These are phyloP conservation scores for Eremophila alpestris DNA, from an alignment of 2,797 vertebrate species.

Conservation along the genomic window DNA sequence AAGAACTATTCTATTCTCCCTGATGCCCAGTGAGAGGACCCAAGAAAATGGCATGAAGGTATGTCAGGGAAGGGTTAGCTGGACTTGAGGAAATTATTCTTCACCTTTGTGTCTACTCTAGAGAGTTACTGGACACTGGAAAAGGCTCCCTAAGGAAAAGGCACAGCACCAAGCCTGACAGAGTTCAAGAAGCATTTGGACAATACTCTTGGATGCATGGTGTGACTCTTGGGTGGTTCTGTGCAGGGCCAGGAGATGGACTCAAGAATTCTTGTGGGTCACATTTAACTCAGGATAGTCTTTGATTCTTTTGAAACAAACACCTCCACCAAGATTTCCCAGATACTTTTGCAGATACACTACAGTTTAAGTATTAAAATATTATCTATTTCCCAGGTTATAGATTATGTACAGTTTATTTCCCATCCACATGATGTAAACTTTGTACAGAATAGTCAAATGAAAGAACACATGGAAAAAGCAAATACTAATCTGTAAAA, in stretches of 20 bases:
- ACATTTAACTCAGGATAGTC: not conserved
- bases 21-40: not conserved
- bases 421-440: not conserved
- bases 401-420: not conserved
- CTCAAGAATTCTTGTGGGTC: fast-evolving
- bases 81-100: not conserved
- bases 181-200: not conserved
- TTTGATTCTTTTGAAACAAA: not conserved
- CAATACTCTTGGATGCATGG: not conserved
- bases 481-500: not conserved
- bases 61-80: not conserved
- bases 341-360: not conserved
- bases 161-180: not conserved
- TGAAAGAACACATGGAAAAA: not conserved
- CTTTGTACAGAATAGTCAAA: not conserved
- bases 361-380: not conserved
- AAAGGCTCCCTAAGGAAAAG: not conserved
- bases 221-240: not conserved
- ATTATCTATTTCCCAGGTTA: not conserved
- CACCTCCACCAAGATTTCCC: not conserved
- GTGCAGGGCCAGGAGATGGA: not conserved
- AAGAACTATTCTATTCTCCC: not conserved
- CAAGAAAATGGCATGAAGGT: not conserved
- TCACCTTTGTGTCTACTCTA: not conserved
- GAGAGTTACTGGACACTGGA: not conserved